phyloP scores from a whole-genome alignment of 2,113 vertebrate genomes.

The Pituophis catenifer region DNA sequence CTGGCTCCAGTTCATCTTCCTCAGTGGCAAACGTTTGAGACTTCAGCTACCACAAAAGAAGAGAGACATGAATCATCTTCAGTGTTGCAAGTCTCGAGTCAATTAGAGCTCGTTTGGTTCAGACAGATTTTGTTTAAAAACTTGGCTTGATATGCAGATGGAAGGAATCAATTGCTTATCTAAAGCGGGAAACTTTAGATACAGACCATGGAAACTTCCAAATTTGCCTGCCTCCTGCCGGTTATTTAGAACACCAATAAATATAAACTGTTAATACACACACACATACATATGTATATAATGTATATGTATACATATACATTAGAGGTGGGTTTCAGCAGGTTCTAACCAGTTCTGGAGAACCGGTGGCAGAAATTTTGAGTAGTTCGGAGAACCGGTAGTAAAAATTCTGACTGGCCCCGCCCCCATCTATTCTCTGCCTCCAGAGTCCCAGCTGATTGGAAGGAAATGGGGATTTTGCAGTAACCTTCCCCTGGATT shows the following conservation, averaged over 20 bases:
- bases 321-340: too few species aligned
- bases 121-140: not conserved
- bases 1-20: constrained; percentile 38
- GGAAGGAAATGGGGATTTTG: too few species aligned
- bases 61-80: constrained; percentile 1
- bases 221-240: not conserved
- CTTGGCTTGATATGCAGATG: not conserved
- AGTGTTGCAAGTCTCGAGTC: constrained; percentile 6
- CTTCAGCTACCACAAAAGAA: constrained; percentile 24
- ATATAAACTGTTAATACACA: not conserved
- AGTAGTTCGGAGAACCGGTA: too few species aligned
- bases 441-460: too few species aligned
- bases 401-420: too few species aligned
- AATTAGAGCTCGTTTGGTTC: constrained; percentile 16
- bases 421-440: too few species aligned
- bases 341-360: too few species aligned
- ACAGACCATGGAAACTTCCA: not conserved
- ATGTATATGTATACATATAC: too few species aligned
- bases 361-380: too few species aligned
- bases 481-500: too few species aligned
- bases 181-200: not conserved
- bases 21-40: constrained; percentile 35
- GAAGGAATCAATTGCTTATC: not conserved
- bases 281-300: too few species aligned
- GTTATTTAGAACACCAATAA: not conserved